These are phyloP conservation scores for Gari tellinella DNA, from an alignment of 2,888 invertebrate species.

Conservation along the genomic window DNA sequence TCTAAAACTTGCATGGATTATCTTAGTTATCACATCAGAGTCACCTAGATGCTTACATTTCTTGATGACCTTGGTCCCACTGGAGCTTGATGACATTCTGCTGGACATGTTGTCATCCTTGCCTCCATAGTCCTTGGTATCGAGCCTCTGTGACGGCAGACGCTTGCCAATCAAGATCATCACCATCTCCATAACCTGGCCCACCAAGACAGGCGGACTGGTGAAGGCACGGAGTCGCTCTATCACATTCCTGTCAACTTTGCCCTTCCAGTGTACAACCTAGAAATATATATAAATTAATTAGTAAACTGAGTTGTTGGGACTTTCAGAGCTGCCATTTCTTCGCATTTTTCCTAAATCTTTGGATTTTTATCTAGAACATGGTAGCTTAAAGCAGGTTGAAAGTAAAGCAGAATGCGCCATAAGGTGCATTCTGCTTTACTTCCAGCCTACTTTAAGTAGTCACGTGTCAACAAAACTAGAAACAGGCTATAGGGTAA, in stretches of 20 bases:
- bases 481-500: too few species aligned
- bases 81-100: slow-evolving; percentile 81
- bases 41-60: slow-evolving; percentile 65
- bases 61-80: slow-evolving; percentile 76
- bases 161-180: slow-evolving; percentile 83
- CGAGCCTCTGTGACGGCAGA: slow-evolving; percentile 75
- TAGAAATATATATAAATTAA: slow-evolving; percentile 42
- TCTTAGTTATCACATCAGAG: too few species aligned
- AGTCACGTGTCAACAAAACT: too few species aligned
- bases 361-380: too few species aligned
- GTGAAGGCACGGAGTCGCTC: slow-evolving; percentile 81
- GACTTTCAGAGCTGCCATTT: too few species aligned
- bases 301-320: too few species aligned
- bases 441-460: too few species aligned
- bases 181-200: slow-evolving; percentile 84
- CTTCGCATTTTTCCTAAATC: too few species aligned
- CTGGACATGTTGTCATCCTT: slow-evolving; percentile 77
- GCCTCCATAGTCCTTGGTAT: slow-evolving; percentile 58
- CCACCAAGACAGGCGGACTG: slow-evolving; percentile 83
- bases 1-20: too few species aligned
- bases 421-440: too few species aligned
- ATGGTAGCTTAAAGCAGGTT: too few species aligned
- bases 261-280: slow-evolving; percentile 81
- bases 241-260: slow-evolving; percentile 82
- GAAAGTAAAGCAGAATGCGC: too few species aligned